Evolutionary conservation across 1,140 invertebrate genomes (phyloP), one percentile per base, ranked within the genome.

Genomic region (Conopomorpha cramerella): DNA sequence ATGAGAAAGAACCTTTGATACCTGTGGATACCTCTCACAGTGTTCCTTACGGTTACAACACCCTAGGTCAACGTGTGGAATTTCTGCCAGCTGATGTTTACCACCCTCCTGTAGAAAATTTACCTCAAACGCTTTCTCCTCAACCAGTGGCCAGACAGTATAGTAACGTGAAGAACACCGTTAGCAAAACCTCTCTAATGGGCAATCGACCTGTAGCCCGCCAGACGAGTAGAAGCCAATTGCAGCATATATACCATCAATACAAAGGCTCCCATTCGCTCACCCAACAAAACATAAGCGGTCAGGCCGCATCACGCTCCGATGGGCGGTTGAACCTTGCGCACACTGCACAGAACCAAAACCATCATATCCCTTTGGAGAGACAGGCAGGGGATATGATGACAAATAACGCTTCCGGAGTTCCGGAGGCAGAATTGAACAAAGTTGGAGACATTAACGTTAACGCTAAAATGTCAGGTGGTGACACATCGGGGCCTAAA

Each of bases 261-360:
- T 74, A 70, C 32, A 71, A 64, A 37, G 64, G 60, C 3, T 71
- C 66, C 1, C 63, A 66, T 8, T 67, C 63, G 3, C 55, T 40
- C 16, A 71, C 63, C 1, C 59, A 64, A 11, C 63, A 72, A 34
- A 70, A 59, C 30, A 38, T 66, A 1, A 48, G 47, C 15, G 32
- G n/a, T n/a, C n/a, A n/a, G n/a, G n/a, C n/a, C n/a, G n/a, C n/a
- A n/a, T n/a, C n/a, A n/a, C n/a, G n/a, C n/a, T 73, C 68, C 4
- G 62, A 60, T 13, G 52, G 63, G 12, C 54, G 43, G 41, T 40
- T 71, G 10, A 54, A n/a, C n/a, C n/a, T n/a, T n/a, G n/a, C n/a
- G n/a, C n/a, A n/a, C n/a, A n/a, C n/a, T n/a, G n/a, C n/a, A 30
- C 14, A 17, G 38, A 13, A 16, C 36, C 30, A 16, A 8, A 4